phyloP scores from a whole-genome alignment of 2,797 vertebrate species.

The Pseudochirops corinnae region DNA sequence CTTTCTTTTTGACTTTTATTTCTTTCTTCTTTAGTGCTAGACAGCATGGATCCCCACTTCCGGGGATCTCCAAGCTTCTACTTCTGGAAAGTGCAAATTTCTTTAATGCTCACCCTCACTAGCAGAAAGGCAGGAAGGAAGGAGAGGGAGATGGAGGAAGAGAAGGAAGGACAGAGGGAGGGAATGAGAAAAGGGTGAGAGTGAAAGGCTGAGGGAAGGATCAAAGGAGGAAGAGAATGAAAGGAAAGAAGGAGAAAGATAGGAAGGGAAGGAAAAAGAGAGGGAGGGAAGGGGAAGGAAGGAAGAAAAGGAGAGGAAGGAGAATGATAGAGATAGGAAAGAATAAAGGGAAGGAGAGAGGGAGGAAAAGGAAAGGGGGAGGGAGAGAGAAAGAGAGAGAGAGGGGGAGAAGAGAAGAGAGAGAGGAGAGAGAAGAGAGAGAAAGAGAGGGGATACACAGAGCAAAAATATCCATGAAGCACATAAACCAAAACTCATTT shows the following conservation, averaged over 20 bases:
- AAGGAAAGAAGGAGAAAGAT: neutral
- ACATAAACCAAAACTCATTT: neutral
- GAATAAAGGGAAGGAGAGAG: neutral
- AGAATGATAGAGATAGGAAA: neutral
- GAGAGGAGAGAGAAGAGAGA: neutral
- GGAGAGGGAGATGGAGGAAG: neutral
- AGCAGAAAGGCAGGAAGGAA: neutral
- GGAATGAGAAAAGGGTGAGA: neutral
- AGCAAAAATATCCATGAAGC: neutral
- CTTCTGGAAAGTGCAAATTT: neutral
- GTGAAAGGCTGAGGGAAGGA: neutral
- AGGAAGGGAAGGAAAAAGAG: neutral
- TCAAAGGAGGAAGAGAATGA: neutral
- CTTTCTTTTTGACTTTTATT: no score
- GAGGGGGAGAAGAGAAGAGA: neutral
- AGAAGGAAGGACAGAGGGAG: neutral
- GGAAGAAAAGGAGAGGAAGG: neutral
- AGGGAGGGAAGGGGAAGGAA: neutral
- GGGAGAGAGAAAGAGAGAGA: neutral
- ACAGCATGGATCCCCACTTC: neutral
- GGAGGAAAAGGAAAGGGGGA: neutral
- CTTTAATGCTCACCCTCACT: neutral
- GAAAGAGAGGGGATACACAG: neutral
- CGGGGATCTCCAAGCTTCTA: no score
- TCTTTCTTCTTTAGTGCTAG: neutral